These are phyloP conservation scores for Plebejus anna DNA, from an alignment of 2,888 invertebrate species.

Conservation along the genomic window DNA sequence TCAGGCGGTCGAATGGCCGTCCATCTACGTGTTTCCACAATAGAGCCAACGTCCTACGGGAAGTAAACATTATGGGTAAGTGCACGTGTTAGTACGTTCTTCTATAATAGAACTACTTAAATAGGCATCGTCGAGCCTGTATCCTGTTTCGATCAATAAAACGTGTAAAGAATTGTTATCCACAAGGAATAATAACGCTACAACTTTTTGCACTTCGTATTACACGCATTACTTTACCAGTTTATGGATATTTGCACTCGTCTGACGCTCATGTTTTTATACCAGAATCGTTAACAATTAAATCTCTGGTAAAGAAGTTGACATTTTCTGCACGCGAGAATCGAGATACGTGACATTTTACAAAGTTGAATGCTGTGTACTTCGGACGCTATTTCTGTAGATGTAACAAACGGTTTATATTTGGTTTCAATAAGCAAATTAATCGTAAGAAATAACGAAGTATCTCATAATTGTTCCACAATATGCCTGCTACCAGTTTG, in stretches of 20 bases:
- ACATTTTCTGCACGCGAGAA: neutral
- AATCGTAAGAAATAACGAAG: neutral
- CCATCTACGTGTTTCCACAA: slow-evolving; percentile 45
- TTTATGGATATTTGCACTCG: slow-evolving; percentile 18
- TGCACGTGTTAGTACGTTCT: slow-evolving; percentile 45
- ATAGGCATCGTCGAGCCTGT: slow-evolving; percentile 29
- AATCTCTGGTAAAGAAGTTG: slow-evolving; percentile 1
- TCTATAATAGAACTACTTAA: slow-evolving; percentile 30
- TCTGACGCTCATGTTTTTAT: neutral
- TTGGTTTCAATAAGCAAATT: neutral
- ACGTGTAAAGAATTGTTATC: slow-evolving; percentile 29
- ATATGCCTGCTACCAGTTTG: too few species aligned
- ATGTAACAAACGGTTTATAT: neutral
- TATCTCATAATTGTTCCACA: too few species aligned
- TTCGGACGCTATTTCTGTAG: neutral
- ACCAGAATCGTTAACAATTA: slow-evolving; percentile 1
- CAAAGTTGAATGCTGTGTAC: neutral
- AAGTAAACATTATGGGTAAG: slow-evolving; percentile 45
- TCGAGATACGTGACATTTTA: slow-evolving; percentile 6
- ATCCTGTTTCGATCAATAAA: slow-evolving; percentile 28
- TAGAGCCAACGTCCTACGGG: slow-evolving; percentile 45
- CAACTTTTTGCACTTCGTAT: slow-evolving; percentile 28
- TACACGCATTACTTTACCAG: slow-evolving; percentile 9
- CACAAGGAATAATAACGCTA: slow-evolving; percentile 2
- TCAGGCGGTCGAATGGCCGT: slow-evolving; percentile 34